These are phyloP conservation scores for Paracanthobrama guichenoti DNA, from an alignment of 2,113 vertebrate genomes.

Conservation along the genomic window DNA sequence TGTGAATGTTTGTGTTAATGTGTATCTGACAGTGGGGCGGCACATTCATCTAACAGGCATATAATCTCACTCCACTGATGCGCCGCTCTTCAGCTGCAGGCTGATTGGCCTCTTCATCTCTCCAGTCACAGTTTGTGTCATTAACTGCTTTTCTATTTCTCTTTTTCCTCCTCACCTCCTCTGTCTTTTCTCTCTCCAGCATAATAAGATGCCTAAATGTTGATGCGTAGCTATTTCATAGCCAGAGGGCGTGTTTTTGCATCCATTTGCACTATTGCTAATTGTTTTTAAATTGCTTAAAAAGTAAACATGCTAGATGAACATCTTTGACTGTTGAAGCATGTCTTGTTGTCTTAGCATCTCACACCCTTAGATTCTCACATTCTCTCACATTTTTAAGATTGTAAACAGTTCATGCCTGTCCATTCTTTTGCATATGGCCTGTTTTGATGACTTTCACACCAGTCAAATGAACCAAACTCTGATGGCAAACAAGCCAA, in stretches of 20 bases:
- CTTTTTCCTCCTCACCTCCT: background rate
- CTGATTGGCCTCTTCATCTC: constrained; percentile 35
- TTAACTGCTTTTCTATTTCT: background rate
- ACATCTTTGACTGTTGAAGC: background rate
- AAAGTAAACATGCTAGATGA: background rate
- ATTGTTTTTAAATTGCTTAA: background rate
- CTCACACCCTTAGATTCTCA: too few species aligned
- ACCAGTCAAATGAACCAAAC: too few species aligned
- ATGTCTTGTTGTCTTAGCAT: background rate
- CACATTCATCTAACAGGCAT: constrained; percentile 3
- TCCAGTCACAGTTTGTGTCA: constrained; percentile 29
- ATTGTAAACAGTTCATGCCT: background rate
- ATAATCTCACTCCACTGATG: background rate
- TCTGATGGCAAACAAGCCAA: too few species aligned
- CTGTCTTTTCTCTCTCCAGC: constrained; percentile 2
- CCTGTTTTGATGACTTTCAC: too few species aligned
- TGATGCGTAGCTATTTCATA: background rate
- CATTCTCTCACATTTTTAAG: too few species aligned
- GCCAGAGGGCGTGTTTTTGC: background rate
- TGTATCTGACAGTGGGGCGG: background rate
- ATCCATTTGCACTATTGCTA: background rate
- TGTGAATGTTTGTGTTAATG: constrained; percentile 37
- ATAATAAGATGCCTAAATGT: background rate
- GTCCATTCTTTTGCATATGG: too few species aligned
- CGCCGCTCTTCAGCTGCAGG: background rate